Conservation (phyloP, 2,888 invertebrate genomes). For the Tipula unca region DNA sequence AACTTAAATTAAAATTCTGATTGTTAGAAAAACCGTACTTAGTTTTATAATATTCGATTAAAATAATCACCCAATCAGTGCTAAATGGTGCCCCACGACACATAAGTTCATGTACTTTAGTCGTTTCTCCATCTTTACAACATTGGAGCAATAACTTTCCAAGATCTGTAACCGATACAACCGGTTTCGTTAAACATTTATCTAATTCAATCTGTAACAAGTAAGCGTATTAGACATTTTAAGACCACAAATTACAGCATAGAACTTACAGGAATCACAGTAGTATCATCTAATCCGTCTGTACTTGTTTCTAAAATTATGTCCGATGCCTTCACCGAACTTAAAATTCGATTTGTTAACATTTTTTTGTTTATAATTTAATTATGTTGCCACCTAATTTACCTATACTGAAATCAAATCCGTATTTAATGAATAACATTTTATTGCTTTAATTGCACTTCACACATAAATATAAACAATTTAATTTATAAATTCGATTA, state of each 20-base stretch:
- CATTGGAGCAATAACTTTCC: slow-evolving; percentile 76
- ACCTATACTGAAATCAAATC: background rate
- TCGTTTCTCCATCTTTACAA: slow-evolving; percentile 69
- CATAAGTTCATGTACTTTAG: slow-evolving; percentile 67
- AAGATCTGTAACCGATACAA: slow-evolving; percentile 36
- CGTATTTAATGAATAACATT: background rate
- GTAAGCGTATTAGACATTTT: background rate
- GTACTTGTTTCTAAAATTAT: slow-evolving; percentile 2
- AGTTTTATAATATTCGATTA: background rate
- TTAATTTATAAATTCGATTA: background rate
- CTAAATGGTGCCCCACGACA: slow-evolving; percentile 84
- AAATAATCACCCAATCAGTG: slow-evolving; percentile 70
- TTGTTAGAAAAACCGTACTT: background rate
- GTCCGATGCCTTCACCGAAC: slow-evolving; percentile 8
- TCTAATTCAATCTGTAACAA: background rate
- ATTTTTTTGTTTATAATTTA: background rate
- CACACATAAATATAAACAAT: background rate
- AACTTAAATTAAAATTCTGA: slow-evolving; percentile 47
- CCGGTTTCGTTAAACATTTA: background rate
- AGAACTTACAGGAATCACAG: slow-evolving; percentile 15
- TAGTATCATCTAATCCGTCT: slow-evolving; percentile 10
- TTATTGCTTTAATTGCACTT: background rate
- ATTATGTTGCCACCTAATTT: background rate
- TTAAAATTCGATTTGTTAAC: slow-evolving; percentile 17
- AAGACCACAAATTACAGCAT: background rate